These are phyloP conservation scores for Mimumesa dahlbomi DNA, from an alignment of 2,888 invertebrate genomes.

Conservation along the genomic window DNA sequence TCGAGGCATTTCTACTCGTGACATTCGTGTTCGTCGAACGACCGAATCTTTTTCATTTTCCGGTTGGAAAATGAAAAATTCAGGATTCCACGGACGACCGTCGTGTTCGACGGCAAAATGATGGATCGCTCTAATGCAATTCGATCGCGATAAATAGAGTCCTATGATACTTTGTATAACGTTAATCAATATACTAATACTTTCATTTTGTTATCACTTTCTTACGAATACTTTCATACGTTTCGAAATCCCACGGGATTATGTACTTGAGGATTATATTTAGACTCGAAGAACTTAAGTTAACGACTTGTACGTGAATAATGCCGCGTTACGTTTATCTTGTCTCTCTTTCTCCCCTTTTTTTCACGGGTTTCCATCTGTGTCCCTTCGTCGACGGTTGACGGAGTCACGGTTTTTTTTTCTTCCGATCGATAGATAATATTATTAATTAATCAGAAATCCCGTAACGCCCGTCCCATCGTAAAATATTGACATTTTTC, in stretches of 20 bases:
- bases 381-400: no score
- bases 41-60: no score
- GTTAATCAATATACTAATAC: conserved; percentile 63
- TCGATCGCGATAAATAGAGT: conserved; percentile 41
- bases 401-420: no score
- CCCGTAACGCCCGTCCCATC: conserved; percentile 12
- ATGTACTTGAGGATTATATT: conserved; percentile 16
- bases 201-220: conserved; percentile 70
- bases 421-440: conserved; percentile 1
- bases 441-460: conserved; percentile 20
- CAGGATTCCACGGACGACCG: no score
- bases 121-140: neutral
- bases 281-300: conserved; percentile 38
- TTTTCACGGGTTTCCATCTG: no score
- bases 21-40: no score
- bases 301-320: no score
- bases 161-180: conserved; percentile 33
- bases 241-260: conserved; percentile 44
- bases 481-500: conserved; percentile 54
- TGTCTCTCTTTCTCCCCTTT: no score
- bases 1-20: no score
- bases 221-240: conserved; percentile 74
- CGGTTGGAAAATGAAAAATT: no score
- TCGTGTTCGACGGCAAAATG: no score
- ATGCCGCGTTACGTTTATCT: no score